Evolutionary conservation across 1,140 invertebrate species (phyloP).

Genomic region (Phymorhynchus buccinoides): DNA sequence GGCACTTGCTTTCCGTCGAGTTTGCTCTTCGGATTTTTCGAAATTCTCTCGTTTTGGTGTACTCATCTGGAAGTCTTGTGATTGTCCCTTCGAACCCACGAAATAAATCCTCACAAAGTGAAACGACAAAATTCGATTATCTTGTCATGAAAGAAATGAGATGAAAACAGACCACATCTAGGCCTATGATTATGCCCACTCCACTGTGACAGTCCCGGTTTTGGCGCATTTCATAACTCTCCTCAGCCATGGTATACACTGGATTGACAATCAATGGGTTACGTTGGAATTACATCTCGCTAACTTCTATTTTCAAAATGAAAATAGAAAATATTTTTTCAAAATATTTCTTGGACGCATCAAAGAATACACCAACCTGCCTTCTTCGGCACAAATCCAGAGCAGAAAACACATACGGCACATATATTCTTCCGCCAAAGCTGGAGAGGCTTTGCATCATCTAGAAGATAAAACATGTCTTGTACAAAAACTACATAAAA

Average conservation of each 20-base stretch:
- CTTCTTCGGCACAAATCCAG: conserved; percentile 41
- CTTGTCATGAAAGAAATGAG: conserved; percentile 42
- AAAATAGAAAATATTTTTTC: conserved; percentile 10
- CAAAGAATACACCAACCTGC: conserved; percentile 42
- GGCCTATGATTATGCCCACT: conserved; percentile 41
- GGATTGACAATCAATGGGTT: neutral
- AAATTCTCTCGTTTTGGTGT: conserved; percentile 63
- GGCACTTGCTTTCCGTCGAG: conserved; percentile 59
- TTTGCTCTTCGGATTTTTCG: conserved; percentile 59
- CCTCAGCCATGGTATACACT: conserved; percentile 38
- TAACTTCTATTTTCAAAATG: neutral
- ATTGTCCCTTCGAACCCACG: conserved; percentile 6
- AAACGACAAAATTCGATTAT: conserved; percentile 36
- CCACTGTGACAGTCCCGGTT: conserved; percentile 39
- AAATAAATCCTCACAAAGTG: conserved; percentile 21
- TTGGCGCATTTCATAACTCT: conserved; percentile 33
- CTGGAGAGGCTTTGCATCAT: neutral
- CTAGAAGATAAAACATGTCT: neutral
- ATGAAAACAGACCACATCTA: conserved; percentile 43
- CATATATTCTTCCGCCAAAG: conserved; percentile 41
- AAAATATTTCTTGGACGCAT: conserved; percentile 30
- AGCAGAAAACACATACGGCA: conserved; percentile 38
- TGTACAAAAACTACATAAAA: neutral
- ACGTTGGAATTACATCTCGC: neutral
- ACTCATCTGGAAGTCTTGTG: conserved; percentile 47